These are phyloP conservation scores for Botia almorhae DNA, from an alignment of 2,797 vertebrate species.

Conservation along the genomic window DNA sequence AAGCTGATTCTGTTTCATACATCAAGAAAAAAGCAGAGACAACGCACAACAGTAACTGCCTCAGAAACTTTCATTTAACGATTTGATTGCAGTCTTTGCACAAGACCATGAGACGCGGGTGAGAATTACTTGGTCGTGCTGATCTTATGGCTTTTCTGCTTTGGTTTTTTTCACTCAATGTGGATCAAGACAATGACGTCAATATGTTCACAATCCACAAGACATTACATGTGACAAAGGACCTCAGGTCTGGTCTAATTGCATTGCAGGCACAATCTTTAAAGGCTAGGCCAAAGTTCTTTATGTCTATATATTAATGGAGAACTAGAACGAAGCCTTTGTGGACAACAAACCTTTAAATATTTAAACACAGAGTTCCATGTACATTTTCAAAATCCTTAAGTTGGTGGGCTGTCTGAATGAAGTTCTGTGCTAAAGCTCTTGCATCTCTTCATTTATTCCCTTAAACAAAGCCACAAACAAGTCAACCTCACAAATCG, in stretches of 20 bases:
- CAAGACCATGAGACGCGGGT: background rate
- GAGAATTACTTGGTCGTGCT: slow-evolving; percentile 42
- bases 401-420: background rate
- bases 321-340: background rate
- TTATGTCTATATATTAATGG: background rate
- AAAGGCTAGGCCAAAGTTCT: slow-evolving; percentile 2
- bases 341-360: background rate
- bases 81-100: background rate
- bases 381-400: background rate
- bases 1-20: background rate
- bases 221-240: slow-evolving; percentile 39
- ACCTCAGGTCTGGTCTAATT: slow-evolving; percentile 13
- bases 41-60: background rate
- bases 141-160: slow-evolving; percentile 78
- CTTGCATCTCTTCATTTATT: background rate
- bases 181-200: background rate
- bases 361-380: background rate
- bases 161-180: slow-evolving; percentile 69
- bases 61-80: background rate
- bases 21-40: background rate
- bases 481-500: background rate
- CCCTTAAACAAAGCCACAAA: background rate
- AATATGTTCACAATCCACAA: slow-evolving; percentile 48
- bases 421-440: background rate
- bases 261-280: slow-evolving; percentile 25